Evolutionary conservation across 1,140 invertebrate genomes (phyloP).

Genomic region (Protaetia brevitarsis): DNA sequence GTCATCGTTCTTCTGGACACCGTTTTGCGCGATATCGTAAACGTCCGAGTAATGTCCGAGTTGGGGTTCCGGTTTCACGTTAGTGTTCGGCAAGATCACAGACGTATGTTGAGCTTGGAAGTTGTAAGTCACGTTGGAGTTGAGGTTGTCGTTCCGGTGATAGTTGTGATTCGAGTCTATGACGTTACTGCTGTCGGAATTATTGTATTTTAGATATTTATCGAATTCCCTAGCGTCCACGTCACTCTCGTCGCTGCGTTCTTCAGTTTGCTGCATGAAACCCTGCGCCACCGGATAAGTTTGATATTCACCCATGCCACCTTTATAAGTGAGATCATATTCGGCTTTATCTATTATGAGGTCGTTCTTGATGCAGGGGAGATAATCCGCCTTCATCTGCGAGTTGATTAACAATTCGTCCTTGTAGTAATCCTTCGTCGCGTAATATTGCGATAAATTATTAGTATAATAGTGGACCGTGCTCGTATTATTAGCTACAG

Average conservation of each 20-base stretch:
- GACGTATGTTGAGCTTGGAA: slow-evolving; percentile 47
- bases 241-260: slow-evolving; percentile 49
- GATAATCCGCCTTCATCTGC: slow-evolving; percentile 29
- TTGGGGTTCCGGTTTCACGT: slow-evolving; percentile 45
- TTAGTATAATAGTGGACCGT: slow-evolving; percentile 38
- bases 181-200: slow-evolving; percentile 47
- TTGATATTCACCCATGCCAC: slow-evolving; percentile 26
- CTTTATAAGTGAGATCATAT: slow-evolving; percentile 35
- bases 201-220: slow-evolving; percentile 63
- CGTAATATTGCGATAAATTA: slow-evolving; percentile 37
- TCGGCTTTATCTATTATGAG: slow-evolving; percentile 34
- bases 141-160: slow-evolving; percentile 43
- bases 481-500: slow-evolving; percentile 40
- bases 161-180: slow-evolving; percentile 59
- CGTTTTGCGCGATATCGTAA: slow-evolving; percentile 37
- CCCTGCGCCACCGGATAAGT: slow-evolving; percentile 45
- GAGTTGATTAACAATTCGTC: slow-evolving; percentile 22
- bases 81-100: slow-evolving; percentile 49
- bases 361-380: slow-evolving; percentile 31
- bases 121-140: slow-evolving; percentile 43
- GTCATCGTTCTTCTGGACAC: slow-evolving; percentile 63
- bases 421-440: slow-evolving; percentile 38
- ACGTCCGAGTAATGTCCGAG: slow-evolving; percentile 39
- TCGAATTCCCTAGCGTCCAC: slow-evolving; percentile 62
- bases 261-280: slow-evolving; percentile 50